These are phyloP conservation scores for Typhlomys cinereus DNA, from an alignment of 2,113 vertebrate species.

Conservation along the genomic window DNA sequence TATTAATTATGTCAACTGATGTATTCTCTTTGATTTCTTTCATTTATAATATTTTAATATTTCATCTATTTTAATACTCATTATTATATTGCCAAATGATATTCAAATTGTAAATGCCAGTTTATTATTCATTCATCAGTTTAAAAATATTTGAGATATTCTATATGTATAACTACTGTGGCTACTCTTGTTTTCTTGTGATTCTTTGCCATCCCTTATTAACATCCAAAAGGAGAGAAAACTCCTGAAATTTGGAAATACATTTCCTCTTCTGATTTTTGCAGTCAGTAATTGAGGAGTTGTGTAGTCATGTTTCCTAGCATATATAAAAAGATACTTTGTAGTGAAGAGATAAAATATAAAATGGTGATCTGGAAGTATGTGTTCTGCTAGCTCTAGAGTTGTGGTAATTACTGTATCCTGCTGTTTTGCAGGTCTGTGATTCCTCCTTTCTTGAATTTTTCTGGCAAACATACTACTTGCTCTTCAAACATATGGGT, in stretches of 20 bases:
- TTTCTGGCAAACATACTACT: not conserved
- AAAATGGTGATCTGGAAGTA: too few relatives aligned
- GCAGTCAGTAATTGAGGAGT: not conserved
- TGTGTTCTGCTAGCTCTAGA: not conserved
- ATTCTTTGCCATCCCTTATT: not conserved
- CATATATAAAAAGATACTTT: not conserved
- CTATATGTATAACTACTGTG: not conserved
- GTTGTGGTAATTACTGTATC: fast-evolving
- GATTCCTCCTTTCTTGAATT: not conserved
- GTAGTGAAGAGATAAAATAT: not conserved
- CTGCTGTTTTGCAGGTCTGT: not conserved
- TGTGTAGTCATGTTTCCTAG: not conserved
- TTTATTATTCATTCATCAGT: not conserved
- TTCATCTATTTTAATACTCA: too few relatives aligned
- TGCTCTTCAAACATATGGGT: not conserved
- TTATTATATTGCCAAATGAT: not conserved
- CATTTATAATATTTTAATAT: too few relatives aligned
- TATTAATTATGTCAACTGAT: too few relatives aligned
- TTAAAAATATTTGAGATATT: not conserved
- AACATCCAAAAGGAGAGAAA: not conserved
- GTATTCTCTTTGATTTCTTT: too few relatives aligned
- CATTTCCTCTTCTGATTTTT: not conserved
- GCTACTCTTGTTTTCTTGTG: not conserved
- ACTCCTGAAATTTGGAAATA: not conserved
- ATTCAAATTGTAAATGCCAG: not conserved